Base-by-base conservation (phyloP, 2,888 invertebrate genomes). In the Tenthredo notha region DNA sequence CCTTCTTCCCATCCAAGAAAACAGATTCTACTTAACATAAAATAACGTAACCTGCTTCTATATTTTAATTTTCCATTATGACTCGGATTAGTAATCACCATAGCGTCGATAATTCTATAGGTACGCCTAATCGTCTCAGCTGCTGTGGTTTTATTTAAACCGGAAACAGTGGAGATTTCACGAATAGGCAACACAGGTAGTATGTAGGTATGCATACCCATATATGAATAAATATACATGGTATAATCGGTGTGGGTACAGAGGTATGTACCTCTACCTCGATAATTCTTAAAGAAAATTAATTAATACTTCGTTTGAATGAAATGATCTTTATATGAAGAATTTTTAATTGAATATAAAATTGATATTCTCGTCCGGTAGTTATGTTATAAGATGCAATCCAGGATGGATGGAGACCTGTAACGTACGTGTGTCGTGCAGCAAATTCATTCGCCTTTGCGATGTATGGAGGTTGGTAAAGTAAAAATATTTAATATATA, bases 11-110 rank as follows among this genome's bases (percentile, higher is more conserved):
- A 54, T 50, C 25, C 47, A 10, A 58, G 80, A 77, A 77, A 77
- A 77, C 77, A 77, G 40, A 58, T 40, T 40, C 61, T 83, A 40
- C n/a, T 83, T 67, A 83, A 65, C 83, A 83, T 83, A 47, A 67
- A 83, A 83, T 67, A 83, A 83, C 70, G 83, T 83, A 83, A 83
- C 83, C 83, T 83, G 83, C 83, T 83, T 65, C 67, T 65, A 67
- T 83, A 83, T 83, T 65, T 54, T 83, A 83, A 83, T 83, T 83
- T 70, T 54, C 47, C 37, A 61, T 83, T 67, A 83, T 70, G 65
- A 18, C 67, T 47, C 7, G 29, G 67, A 80, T 83, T 83, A 83
- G 43, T 83, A 65, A 83, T 83, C 70, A 67, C 47, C 83, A 47
- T 25, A 21, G 37, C n/a, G 58, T 61, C 80, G 61, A 61, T 80